Evolutionary conservation across 2,888 invertebrate genomes (phyloP), one percentile per base, ranked within the genome.

Genomic region (Megastigmus dorsalis): DNA sequence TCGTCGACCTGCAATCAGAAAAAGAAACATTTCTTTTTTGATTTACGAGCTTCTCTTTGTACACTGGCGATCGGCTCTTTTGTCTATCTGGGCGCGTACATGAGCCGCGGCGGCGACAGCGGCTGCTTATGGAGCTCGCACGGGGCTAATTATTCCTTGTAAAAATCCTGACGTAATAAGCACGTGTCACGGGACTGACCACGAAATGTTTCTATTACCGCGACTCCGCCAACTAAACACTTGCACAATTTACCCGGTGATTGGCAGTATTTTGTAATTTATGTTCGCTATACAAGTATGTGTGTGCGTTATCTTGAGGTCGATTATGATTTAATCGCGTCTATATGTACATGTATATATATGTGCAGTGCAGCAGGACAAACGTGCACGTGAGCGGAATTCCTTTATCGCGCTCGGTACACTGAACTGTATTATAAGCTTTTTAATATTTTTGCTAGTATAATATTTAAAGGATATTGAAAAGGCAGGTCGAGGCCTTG

Each of bases 1-100:
- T 84, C 84, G 71, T 83, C 84, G 81, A 84, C 84, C 84, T 85
- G 80, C 57, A 77, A 80, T 62, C 20, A 66, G 70, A 74, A 20
- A 36, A 62, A 48, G 20, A 38, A 36, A 26, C 2, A 66, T 20
- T 65, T 65, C 2, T 10, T 2, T 7, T 10, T 55, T 55, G 15
- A 48, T 67, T 41, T 57, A 59, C 48, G 54, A 33, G 15, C 26
- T 59, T 9, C 28, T 43, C n/a, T 59, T 3, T 38, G 5, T 38
- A 23, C n/a, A 36, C 5, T 13, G 3, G 33, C 26, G 1, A 9
- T 2, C 3, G 3, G 9, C n/a, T n/a, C n/a, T n/a, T n/a, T n/a
- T n/a, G n/a, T n/a, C n/a, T n/a, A n/a, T n/a, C n/a, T n/a, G n/a
- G n/a, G n/a, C n/a, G n/a, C n/a, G n/a, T n/a, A n/a, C n/a, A n/a